Conservation (phyloP, 2,888 invertebrate species). For the Nasonia oneida region DNA sequence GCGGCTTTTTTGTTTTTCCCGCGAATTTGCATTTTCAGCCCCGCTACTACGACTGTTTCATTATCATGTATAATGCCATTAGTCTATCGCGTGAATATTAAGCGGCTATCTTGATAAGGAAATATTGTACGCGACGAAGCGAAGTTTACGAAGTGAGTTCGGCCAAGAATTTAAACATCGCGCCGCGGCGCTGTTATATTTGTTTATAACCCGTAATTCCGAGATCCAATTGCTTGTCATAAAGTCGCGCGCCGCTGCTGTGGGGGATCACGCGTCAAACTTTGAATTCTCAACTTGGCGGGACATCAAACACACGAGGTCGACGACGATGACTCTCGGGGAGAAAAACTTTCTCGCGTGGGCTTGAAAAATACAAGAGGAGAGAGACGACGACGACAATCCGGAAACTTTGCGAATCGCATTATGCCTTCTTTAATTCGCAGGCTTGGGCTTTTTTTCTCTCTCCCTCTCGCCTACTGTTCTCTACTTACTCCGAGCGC, state of each 20-base stretch:
- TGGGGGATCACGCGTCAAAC: conserved; percentile 3
- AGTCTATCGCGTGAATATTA: conserved; percentile 18
- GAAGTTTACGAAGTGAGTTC: neutral
- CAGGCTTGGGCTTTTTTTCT: conserved; percentile 17
- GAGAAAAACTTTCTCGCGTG: conserved; percentile 1
- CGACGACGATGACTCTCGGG: neutral
- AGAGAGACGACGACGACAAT: neutral
- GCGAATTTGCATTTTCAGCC: conserved; percentile 10
- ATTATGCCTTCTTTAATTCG: conserved; percentile 48
- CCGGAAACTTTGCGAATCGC: conserved; percentile 43
- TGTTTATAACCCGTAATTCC: neutral
- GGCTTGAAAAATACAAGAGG: neutral
- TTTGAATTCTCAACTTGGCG: neutral
- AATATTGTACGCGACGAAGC: neutral
- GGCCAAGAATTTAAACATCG: neutral
- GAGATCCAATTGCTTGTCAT: conserved; percentile 9
- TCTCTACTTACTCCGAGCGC: neutral
- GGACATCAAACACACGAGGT: neutral
- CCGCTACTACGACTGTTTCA: neutral
- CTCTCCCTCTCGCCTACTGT: neutral
- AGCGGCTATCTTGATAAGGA: neutral
- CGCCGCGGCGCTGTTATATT: neutral
- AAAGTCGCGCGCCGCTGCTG: neutral
- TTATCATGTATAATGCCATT: conserved; percentile 25
- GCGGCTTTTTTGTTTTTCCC: neutral